A percentile compares a stretch with the other conserved stretches of the same genome.
Conservation (phyloP, 2,888 invertebrate genomes). For the Stenodera caucasica region DNA sequence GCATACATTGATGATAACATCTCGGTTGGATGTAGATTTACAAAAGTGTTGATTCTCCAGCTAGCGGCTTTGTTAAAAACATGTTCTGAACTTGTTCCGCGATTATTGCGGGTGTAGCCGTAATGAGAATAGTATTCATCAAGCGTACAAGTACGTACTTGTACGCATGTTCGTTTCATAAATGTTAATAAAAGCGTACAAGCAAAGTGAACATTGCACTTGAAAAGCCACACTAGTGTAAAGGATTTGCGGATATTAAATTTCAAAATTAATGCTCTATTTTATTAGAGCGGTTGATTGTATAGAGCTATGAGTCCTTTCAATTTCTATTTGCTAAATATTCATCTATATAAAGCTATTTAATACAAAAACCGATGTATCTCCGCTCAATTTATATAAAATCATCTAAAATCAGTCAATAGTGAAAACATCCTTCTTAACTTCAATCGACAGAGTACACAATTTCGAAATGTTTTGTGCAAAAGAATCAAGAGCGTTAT, state of each 20-base stretch:
- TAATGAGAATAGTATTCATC: neutral
- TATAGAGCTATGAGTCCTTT: neutral
- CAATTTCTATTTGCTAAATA: neutral
- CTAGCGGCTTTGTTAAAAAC: no score
- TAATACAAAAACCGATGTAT: neutral
- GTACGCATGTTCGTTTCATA: conserved; percentile 19
- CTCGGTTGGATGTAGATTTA: conserved; percentile 16
- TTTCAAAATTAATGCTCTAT: conserved; percentile 32
- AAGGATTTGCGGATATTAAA: conserved; percentile 36
- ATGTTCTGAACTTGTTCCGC: no score
- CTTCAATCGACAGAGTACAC: conserved; percentile 29
- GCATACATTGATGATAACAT: conserved; percentile 41
- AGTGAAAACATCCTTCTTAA: conserved; percentile 31
- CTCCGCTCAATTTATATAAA: conserved; percentile 7
- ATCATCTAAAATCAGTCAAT: conserved; percentile 10
- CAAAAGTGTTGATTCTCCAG: neutral
- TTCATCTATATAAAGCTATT: neutral
- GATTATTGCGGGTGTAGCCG: conserved; percentile 1
- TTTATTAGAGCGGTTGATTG: conserved; percentile 6
- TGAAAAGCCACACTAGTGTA: conserved; percentile 37
- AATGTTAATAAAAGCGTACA: conserved; percentile 18
- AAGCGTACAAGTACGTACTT: conserved; percentile 15
- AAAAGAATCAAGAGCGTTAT: conserved; percentile 43
- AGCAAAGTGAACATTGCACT: conserved; percentile 33
- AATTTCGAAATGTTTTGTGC: conserved; percentile 36